Conservation (phyloP, 2,888 invertebrate genomes). For the Plebejus melissa region DNA sequence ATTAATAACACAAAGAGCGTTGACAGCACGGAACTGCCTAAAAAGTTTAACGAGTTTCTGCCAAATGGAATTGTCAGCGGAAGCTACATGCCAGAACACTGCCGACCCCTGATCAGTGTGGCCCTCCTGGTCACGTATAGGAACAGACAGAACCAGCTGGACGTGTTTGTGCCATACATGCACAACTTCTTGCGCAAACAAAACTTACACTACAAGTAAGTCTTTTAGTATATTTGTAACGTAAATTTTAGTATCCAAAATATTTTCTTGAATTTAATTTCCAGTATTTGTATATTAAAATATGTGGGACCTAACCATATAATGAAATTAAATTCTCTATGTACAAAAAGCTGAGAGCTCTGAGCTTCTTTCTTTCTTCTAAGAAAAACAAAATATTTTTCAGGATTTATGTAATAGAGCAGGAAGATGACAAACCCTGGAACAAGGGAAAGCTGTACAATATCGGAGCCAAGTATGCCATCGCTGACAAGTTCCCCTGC, state of each 20-base stretch:
- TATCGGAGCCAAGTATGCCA: conserved; percentile 88
- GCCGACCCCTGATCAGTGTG: conserved; percentile 78
- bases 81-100: conserved; percentile 53
- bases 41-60: conserved; percentile 45
- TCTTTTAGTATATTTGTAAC: neutral
- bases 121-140: conserved; percentile 90
- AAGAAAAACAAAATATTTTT: conserved; percentile 34
- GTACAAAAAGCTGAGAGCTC: no score
- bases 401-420: conserved; percentile 90
- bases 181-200: conserved; percentile 91
- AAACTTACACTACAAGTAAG: conserved; percentile 85
- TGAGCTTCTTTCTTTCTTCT: no score
- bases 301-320: no score
- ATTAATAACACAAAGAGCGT: conserved; percentile 45
- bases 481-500: conserved; percentile 86
- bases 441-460: conserved; percentile 94
- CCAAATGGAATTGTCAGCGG: conserved; percentile 55
- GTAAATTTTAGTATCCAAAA: no score
- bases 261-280: no score
- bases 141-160: conserved; percentile 86
- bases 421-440: conserved; percentile 86
- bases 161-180: conserved; percentile 89
- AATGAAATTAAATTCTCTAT: no score
- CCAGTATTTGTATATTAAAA: no score
- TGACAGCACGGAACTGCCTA: conserved; percentile 46